Base-by-base conservation (phyloP, 2,797 vertebrate species). In the Hypotaenidia philippensis region DNA sequence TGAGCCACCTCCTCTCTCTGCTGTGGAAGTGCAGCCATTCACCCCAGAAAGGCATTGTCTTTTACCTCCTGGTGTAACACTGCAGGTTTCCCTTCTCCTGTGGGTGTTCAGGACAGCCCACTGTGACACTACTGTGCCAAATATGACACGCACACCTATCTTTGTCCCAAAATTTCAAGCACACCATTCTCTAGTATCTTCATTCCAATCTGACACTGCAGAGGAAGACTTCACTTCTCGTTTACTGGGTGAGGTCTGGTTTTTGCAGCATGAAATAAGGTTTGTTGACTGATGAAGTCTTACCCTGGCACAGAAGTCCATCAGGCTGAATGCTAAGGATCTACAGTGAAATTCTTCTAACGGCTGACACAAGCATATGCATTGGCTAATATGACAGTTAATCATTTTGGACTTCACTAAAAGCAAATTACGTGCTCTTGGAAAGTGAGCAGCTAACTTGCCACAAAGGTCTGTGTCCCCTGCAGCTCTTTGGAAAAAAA, bases 31-130 rank as follows among this genome's bases (percentile, higher is more conserved):
- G 13, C 47, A 85, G 55, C 41, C 79, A 10, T 10, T 47, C 60
- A 40, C 19, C 19, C n/a, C 63, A 34, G 19, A 0, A 0, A 41
- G 31, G 14, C 10, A 16, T 3, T 7, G 3, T 41, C 52, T n/a
- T 63, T 63, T 36, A 63, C 12, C 5, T 50, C n/a, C 56, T 25
- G 26, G 8, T 32, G 8, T 40, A 8, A 40, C 26, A 15, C n/a
- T 10, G 40, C 44, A 81, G 32, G 47, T 52, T 66, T 45, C 53
- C 44, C 56, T 38, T 57, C 59, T 19, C 38, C 18, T 32, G 5
- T 22, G 25, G 16, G 16, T 21, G 38, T 77, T 69, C 41, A 31
- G 25, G 31, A 56, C 22, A 77, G 36, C 9, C 40, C 29, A 14
- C 29, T 36, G 14, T 5, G 23, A 76, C 14, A 25, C 3, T 23